A percentile compares a stretch with the other conserved stretches of the same genome.
phyloP scores from a whole-genome alignment of 2,888 invertebrate genomes.

The Polia nebulosa region DNA sequence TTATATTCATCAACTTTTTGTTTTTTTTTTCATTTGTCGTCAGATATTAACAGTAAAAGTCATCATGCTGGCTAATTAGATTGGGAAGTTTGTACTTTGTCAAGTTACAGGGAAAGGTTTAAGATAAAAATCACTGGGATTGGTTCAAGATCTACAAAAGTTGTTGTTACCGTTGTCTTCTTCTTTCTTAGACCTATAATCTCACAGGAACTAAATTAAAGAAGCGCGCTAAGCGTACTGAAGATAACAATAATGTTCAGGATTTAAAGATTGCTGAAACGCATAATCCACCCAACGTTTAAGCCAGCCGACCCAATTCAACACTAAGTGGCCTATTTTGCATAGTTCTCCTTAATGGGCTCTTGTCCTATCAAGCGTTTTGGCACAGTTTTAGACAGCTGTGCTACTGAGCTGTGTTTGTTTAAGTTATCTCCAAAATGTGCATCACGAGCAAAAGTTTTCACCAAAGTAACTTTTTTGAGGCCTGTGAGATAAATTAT shows the following conservation, averaged over 20 bases:
- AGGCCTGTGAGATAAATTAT: too few relatives aligned
- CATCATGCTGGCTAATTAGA: neutral
- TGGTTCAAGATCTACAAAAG: neutral
- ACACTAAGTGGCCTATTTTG: constrained; percentile 42
- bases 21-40: neutral
- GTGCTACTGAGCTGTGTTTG: constrained; percentile 14
- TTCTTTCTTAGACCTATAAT: neutral
- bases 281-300: constrained; percentile 28
- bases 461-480: too few relatives aligned
- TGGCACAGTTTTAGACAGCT: constrained; percentile 39
- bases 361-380: constrained; percentile 46
- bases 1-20: neutral
- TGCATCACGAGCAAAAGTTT: neutral
- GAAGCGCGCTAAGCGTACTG: constrained; percentile 9
- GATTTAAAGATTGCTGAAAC: constrained; percentile 47
- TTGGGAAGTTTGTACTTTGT: too few relatives aligned
- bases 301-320: constrained; percentile 55
- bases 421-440: constrained; percentile 1
- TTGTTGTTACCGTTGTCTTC: too few relatives aligned
- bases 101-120: neutral
- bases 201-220: constrained; percentile 10
- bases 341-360: constrained; percentile 40
- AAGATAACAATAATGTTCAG: constrained; percentile 48
- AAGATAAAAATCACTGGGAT: too few relatives aligned
- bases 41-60: neutral